Evolutionary conservation across 2,888 invertebrate species (phyloP).

Genomic region (Leistus spinibarbis): DNA sequence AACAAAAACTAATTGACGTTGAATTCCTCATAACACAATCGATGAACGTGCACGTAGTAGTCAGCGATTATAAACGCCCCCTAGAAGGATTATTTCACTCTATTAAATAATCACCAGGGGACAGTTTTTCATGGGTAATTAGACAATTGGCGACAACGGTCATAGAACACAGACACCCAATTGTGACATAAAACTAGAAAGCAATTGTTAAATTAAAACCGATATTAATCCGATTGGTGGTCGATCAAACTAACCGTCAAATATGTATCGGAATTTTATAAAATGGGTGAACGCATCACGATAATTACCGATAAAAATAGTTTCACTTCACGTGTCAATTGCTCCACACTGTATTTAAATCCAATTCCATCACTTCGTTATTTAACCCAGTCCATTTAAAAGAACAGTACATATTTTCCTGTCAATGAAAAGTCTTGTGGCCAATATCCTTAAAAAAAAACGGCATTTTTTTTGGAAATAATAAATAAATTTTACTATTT

Average conservation of each 20-base stretch:
- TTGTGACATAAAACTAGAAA: neutral
- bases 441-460: no score
- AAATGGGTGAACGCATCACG: neutral
- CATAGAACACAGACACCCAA: neutral
- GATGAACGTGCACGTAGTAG: neutral
- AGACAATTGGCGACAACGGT: constrained; percentile 1
- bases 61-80: neutral
- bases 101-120: constrained; percentile 33
- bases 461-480: no score
- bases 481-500: no score
- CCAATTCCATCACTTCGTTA: no score
- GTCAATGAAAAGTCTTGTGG: no score
- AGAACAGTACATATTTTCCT: no score
- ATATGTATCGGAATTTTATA: neutral
- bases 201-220: neutral
- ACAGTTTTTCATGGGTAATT: constrained; percentile 31
- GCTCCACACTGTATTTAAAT: no score
- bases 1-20: neutral
- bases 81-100: constrained; percentile 21
- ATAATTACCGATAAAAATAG: neutral
- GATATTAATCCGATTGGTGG: neutral
- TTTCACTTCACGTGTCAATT: no score
- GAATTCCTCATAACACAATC: neutral
- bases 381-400: no score
- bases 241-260: neutral